Evolutionary conservation across 2,113 vertebrate genomes (phyloP).

Genomic region (Theropithecus gelada): DNA sequence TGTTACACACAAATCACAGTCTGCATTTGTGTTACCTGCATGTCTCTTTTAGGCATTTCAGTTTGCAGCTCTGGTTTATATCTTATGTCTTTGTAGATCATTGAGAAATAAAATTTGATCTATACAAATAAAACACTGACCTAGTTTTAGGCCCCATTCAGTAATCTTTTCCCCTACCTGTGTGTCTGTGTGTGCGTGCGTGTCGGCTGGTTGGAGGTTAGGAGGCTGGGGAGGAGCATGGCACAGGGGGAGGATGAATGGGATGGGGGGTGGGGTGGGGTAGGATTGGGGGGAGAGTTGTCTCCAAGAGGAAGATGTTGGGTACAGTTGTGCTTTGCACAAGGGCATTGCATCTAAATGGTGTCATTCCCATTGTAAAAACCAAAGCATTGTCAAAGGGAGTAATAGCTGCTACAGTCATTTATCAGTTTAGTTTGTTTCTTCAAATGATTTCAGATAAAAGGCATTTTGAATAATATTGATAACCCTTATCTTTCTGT

Average conservation of each 20-base stretch:
- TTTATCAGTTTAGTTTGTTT: neutral
- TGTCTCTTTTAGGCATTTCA: neutral
- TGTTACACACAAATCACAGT: neutral
- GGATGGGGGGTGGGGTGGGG: fast-evolving
- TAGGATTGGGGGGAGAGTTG: neutral
- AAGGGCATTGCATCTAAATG: neutral
- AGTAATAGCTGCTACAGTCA: neutral
- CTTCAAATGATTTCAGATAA: neutral
- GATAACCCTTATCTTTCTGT: neutral
- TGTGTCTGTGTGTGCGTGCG: too few relatives aligned
- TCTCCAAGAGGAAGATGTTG: neutral
- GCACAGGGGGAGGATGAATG: neutral
- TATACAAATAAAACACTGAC: neutral
- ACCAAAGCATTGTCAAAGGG: neutral
- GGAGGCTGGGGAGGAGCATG: neutral
- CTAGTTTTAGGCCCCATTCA: neutral
- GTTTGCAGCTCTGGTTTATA: neutral
- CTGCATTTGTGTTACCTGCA: neutral
- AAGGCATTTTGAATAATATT: neutral
- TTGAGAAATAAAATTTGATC: neutral
- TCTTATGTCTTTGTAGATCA: neutral
- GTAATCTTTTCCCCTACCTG: neutral
- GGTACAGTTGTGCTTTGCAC: neutral
- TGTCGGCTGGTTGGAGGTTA: too few relatives aligned
- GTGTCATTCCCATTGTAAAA: neutral